Base-by-base conservation (phyloP, 64 coral and sea anemone species). In the Montipora sp. region DNA sequence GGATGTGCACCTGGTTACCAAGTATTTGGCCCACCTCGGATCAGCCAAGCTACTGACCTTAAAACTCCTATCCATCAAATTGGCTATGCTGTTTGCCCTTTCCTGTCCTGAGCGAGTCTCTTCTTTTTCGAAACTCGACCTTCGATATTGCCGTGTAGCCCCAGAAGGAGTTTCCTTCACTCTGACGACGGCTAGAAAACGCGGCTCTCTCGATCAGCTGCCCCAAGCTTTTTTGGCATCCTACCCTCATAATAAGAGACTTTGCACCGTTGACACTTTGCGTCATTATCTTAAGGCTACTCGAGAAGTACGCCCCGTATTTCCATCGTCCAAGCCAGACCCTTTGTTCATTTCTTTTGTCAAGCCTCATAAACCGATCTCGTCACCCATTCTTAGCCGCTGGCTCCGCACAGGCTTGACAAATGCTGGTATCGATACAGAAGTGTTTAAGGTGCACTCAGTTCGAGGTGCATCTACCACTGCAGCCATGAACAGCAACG, bases 381-480 rank as follows among this genome's bases (percentile, higher is more conserved):
- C 51, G 16, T 57, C 11, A 16, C 15, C 77, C 19, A 80, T n/a
- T n/a, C 51, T 43, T 19, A 19, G 45, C 44, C 79, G 90, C 18
- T 91, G 90, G 90, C 24, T 91, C 18, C 65, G 59, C 13, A 61
- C 77, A 21, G 21, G 69, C 18, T 20, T 81, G 48, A 51, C 72
- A 43, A 27, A 73, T 14, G 77, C 77, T 23, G 36, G 78, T 12
- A 91, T 91, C 50, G 47, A 91, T 46, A 81, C 59, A 19, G 48
- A 19, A 1, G 53, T 73, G 4, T 91, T 91, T 73, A 91, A 91
- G 51, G 46, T 24, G 19, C 78, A 91, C 51, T 91, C 89, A 18
- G 77, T n/a, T n/a, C 78, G 89, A 8, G 61, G 89, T 48, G 78
- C 89, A 78, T 79, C 89, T 71, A 91, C 89, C 18, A 47, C 89